A percentile compares a stretch with the other conserved stretches of the same genome.
phyloP scores from a whole-genome alignment of 2,113 vertebrate genomes.

The Leucopsar rothschildi region DNA sequence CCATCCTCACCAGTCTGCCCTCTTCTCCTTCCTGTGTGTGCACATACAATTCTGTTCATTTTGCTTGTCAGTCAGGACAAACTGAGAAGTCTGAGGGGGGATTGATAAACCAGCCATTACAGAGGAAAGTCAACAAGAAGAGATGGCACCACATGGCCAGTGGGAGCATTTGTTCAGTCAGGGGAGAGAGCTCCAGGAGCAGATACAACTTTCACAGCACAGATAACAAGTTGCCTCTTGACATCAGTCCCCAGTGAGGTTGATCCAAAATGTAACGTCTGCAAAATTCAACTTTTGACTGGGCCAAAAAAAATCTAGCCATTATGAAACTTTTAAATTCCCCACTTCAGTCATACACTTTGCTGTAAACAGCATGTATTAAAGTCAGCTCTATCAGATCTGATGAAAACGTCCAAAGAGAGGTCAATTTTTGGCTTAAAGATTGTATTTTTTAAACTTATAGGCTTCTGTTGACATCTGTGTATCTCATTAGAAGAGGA shows the following conservation, averaged over 20 bases:
- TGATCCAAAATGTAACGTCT: not conserved
- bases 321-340: not conserved
- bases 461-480: not conserved
- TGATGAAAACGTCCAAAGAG: not conserved
- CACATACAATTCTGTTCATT: rapidly evolving
- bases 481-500: not conserved
- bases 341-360: not conserved
- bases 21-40: not conserved
- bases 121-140: constrained; percentile 56
- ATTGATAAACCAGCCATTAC: constrained; percentile 54
- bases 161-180: constrained; percentile 25
- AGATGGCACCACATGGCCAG: not conserved
- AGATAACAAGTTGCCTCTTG: constrained; percentile 30
- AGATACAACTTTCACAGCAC: not conserved
- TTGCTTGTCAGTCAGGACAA: not conserved
- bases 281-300: not conserved
- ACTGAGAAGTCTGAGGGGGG: not conserved
- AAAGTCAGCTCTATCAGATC: not conserved
- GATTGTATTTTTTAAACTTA: not conserved
- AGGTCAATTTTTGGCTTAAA: not conserved
- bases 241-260: not conserved
- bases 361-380: not conserved
- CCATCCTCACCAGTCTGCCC: not conserved
- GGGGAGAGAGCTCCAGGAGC: not conserved
- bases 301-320: not conserved